Percentiles rank a stretch among this genome's conserved stretches.
Evolutionary conservation across 1,140 invertebrate species (phyloP).

Genomic region (Aphis craccivora): DNA sequence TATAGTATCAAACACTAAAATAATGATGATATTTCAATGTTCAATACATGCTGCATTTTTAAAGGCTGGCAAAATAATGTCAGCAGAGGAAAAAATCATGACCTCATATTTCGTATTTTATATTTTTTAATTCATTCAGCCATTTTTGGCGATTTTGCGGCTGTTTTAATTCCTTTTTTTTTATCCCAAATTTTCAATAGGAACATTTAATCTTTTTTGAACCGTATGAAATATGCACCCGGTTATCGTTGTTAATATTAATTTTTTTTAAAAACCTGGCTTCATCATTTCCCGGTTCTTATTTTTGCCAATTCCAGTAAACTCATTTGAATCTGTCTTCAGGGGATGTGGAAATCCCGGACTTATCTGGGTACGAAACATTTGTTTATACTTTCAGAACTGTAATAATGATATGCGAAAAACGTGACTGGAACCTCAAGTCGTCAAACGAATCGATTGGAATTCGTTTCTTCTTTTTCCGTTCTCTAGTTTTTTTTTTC

Average conservation of each 20-base stretch:
- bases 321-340: conserved; percentile 54
- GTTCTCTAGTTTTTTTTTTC: background rate
- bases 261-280: background rate
- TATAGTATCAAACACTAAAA: background rate
- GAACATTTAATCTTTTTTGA: background rate
- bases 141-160: background rate
- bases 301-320: conserved; percentile 24
- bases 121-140: background rate
- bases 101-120: background rate
- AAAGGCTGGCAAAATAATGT: background rate
- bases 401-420: conserved; percentile 57
- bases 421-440: conserved; percentile 56
- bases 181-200: too few relatives aligned
- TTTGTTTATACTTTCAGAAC: conserved; percentile 54
- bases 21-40: too few relatives aligned
- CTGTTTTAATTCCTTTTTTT: background rate
- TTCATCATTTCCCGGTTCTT: background rate
- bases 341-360: conserved; percentile 48
- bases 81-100: background rate
- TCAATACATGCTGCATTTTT: background rate
- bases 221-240: background rate
- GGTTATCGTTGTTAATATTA: background rate
- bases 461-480: conserved; percentile 41
- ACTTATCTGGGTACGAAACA: conserved; percentile 48
- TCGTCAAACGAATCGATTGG: conserved; percentile 53